A percentile compares a stretch with the other conserved stretches of the same genome.
These are phyloP conservation scores for Hydra vulgaris DNA, from an alignment of 30 jellyfish, hydroid and myxozoan species.

Conservation along the genomic window DNA sequence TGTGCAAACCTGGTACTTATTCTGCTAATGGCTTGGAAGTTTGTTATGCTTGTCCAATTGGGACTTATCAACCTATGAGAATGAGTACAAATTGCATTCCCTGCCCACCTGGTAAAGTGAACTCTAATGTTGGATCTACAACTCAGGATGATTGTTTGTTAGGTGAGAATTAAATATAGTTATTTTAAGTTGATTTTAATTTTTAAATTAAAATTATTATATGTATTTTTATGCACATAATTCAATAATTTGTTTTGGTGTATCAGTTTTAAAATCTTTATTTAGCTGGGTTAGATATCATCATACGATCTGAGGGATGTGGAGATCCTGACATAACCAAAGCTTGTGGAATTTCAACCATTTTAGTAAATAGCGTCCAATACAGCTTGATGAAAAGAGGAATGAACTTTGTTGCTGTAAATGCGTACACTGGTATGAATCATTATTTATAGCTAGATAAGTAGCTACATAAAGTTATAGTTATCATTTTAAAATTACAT, in stretches of 20 bases:
- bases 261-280: not conserved
- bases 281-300: constrained; percentile 18
- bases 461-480: no score
- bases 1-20: constrained; percentile 84
- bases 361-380: constrained; percentile 48
- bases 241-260: no score
- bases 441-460: not conserved
- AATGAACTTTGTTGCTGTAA: constrained; percentile 47
- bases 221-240: not conserved
- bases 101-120: constrained; percentile 88
- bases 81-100: constrained; percentile 55
- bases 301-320: constrained; percentile 35
- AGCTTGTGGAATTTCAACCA: constrained; percentile 41
- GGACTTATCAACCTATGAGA: constrained; percentile 57
- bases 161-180: constrained; percentile 25
- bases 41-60: constrained; percentile 72
- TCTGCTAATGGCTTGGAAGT: constrained; percentile 76
- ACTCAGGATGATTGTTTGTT: constrained; percentile 31
- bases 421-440: constrained; percentile 42
- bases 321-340: constrained; percentile 38
- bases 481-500: no score
- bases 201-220: no score
- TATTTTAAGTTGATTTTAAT: no score
- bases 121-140: constrained; percentile 47
- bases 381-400: constrained; percentile 46